Evolutionary conservation across 2,888 invertebrate genomes (phyloP).

Genomic region (Timema cristinae): DNA sequence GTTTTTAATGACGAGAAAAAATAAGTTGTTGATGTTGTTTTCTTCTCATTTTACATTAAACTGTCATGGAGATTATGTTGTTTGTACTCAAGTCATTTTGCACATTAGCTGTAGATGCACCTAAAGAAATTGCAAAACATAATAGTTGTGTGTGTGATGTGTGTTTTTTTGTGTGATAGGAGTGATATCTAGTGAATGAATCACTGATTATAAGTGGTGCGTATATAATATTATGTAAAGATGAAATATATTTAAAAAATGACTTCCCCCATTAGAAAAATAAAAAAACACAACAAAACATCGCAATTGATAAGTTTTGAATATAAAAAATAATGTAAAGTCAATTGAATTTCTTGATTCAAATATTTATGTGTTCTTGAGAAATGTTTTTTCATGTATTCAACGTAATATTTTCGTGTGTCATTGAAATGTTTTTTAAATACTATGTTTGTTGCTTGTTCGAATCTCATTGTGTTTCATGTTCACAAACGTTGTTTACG

Average conservation of each 20-base stretch:
- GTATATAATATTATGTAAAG: too few relatives aligned
- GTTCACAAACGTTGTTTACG: neutral
- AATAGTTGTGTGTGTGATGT: conserved; percentile 24
- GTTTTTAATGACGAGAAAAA: conserved; percentile 22
- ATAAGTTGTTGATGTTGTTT: conserved; percentile 17
- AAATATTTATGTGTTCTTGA: conserved; percentile 14
- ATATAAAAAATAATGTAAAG: neutral
- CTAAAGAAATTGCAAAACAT: conserved; percentile 18
- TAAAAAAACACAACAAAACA: neutral
- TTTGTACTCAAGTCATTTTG: conserved; percentile 27
- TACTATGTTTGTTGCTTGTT: conserved; percentile 8
- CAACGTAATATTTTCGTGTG: conserved; percentile 11
- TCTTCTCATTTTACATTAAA: conserved; percentile 8
- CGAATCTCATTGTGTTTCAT: neutral
- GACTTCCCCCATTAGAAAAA: conserved; percentile 17
- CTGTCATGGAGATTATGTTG: conserved; percentile 26
- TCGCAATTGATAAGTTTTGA: neutral
- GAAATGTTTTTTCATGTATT: neutral
- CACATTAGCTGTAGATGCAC: conserved; percentile 28
- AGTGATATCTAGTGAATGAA: neutral
- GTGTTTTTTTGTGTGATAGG: conserved; percentile 21
- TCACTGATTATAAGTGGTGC: too few relatives aligned
- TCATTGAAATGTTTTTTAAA: conserved; percentile 6
- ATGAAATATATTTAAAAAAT: neutral
- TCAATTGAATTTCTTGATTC: conserved; percentile 17